A percentile compares a stretch with the other conserved stretches of the same genome.
These are phyloP conservation scores for Todiramphus saurophagus DNA, from an alignment of 2,113 vertebrate species.

Conservation along the genomic window DNA sequence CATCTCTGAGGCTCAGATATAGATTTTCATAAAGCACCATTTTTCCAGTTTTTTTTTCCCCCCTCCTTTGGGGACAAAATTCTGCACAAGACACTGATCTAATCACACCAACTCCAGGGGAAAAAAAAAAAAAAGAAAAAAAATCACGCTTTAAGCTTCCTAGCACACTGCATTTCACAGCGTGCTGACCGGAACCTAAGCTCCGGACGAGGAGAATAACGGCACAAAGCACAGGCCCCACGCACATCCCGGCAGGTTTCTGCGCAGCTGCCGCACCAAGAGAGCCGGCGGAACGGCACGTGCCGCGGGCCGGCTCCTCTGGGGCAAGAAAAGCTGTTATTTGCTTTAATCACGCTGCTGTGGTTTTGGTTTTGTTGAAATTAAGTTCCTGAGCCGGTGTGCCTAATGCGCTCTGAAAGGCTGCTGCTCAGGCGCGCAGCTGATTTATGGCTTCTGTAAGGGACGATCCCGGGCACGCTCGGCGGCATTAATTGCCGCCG, in stretches of 20 bases:
- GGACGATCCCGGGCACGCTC: neutral
- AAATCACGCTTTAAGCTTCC: too few relatives aligned
- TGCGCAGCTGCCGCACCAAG: fast-evolving
- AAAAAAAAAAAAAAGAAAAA: neutral
- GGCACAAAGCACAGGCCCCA: fast-evolving
- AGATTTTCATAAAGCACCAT: neutral
- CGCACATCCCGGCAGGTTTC: neutral
- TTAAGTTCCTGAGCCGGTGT: neutral
- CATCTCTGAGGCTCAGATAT: neutral
- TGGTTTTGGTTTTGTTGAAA: neutral
- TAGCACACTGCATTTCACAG: neutral
- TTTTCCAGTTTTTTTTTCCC: neutral
- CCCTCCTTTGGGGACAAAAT: neutral
- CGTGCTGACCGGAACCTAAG: neutral
- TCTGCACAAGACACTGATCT: neutral
- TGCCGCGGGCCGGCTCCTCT: fast-evolving
- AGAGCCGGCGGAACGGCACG: neutral
- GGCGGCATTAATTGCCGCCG: neutral
- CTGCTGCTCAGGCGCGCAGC: neutral
- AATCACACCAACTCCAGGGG: neutral
- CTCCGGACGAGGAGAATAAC: neutral
- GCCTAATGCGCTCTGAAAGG: neutral
- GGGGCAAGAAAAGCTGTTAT: neutral
- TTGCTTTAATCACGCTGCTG: neutral
- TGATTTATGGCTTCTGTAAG: neutral